Evolutionary conservation across 2,113 vertebrate genomes (phyloP).

Genomic region (Bolborhynchus lineola): DNA sequence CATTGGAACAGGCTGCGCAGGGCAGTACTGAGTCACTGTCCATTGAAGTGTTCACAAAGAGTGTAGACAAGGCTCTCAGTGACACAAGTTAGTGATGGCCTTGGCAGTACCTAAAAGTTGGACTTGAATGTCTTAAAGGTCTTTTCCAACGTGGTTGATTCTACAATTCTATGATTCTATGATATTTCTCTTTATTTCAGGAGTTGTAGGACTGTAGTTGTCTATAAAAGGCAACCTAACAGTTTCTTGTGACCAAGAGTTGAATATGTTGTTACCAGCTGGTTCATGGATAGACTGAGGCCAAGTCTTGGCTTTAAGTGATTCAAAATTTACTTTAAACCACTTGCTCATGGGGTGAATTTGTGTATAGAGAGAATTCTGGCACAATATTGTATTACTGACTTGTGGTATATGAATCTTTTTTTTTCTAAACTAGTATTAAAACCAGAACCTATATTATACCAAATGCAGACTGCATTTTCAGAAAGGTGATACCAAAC

Average conservation of each 20-base stretch:
- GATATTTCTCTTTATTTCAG: conserved; percentile 26
- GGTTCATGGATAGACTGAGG: conserved; percentile 24
- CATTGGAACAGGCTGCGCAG: no score
- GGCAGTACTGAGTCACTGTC: no score
- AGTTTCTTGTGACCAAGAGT: conserved; percentile 42
- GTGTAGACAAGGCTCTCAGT: no score
- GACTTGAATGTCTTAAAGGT: no score
- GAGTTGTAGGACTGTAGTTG: conserved; percentile 19
- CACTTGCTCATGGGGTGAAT: not conserved
- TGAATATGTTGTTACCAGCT: conserved; percentile 67
- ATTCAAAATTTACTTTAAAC: conserved; percentile 57
- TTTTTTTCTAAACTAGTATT: conserved; percentile 35
- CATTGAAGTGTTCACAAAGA: no score
- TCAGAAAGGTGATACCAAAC: conserved; percentile 61
- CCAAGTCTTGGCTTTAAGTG: conserved; percentile 37
- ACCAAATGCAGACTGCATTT: conserved; percentile 15
- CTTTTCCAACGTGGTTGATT: no score
- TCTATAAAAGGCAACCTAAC: conserved; percentile 57
- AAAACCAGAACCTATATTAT: conserved; percentile 58
- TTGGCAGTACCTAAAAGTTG: no score
- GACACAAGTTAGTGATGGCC: no score
- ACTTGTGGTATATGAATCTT: not conserved
- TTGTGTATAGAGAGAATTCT: conserved; percentile 39
- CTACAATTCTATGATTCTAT: no score
- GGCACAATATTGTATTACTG: conserved; percentile 49